Base-by-base conservation (phyloP, 2,113 vertebrate species). In the Pelecanus crispus region DNA sequence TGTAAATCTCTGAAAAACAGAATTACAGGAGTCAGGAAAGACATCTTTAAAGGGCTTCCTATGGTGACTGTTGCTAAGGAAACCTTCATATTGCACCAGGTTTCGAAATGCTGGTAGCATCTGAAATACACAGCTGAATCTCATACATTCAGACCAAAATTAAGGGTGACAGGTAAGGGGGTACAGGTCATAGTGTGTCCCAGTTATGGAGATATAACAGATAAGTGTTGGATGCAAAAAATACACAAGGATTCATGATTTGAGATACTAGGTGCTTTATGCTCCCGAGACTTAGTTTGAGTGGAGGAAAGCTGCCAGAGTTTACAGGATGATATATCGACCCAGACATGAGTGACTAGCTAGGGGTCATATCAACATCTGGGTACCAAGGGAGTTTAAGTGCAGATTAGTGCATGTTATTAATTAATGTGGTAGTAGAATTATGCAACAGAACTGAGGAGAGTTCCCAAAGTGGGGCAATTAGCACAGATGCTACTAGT, bases 11-110 rank as follows among this genome's bases (percentile, higher is more conserved):
- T 62, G 53, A 66, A 94, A 96, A 90, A 89, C 74, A 67, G 66
- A 91, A 96, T 94, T 91, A 66, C 36, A 38, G 3, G 42, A 97
- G 91, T 95, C 81, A 73, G 70, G 56, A 84, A 91, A 95, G 80
- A 52, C 81, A 90, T 77, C 89, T 92, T 94, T 96, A 91, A 82
- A 97, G 91, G 70, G 73, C 96, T 97, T 97, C 93, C 94, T 94
- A 67, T 80, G 90, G 97, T 70, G 94, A 91, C 94, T 88, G 96
- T 97, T 97, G 96, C 97, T 95, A 97, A 77, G 97, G 97, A 95
- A 97, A 97, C 97, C 93, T 81, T 95, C 94, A 24, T 92, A 65
- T 73, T 89, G 55, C 89, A 91, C 59, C 52, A 34, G 74, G 74
- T 70, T 95, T 89, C 88, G 74, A 94, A 87, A 92, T 78, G 93